phyloP scores from a whole-genome alignment of 2,797 vertebrate genomes.

The Glossophaga mutica region DNA sequence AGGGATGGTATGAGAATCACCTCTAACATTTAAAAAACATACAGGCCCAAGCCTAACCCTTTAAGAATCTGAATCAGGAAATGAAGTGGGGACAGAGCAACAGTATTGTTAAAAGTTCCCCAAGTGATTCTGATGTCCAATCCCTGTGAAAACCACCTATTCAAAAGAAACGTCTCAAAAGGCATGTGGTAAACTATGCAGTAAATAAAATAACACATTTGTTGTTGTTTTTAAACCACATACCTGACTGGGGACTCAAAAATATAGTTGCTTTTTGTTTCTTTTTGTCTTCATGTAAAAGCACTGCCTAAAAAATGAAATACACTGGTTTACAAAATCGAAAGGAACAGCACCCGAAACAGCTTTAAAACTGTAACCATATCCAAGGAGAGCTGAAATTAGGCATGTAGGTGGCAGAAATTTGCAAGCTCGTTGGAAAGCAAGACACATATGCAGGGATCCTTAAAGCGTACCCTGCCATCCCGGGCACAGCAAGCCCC shows the following conservation, averaged over 20 bases:
- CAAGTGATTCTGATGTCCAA: not conserved
- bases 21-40: not conserved
- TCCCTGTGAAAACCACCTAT: not conserved
- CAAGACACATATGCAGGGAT: not conserved
- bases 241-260: slow-evolving; percentile 92
- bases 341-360: slow-evolving; percentile 41
- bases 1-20: not conserved
- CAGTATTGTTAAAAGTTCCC: not conserved
- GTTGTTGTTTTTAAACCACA: slow-evolving; percentile 68
- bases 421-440: slow-evolving; percentile 19
- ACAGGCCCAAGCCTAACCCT: not conserved
- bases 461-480: not conserved
- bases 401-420: not conserved
- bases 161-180: slow-evolving; percentile 21
- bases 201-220: slow-evolving; percentile 53
- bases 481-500: not conserved
- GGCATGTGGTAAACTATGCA: slow-evolving; percentile 65
- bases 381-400: slow-evolving; percentile 39
- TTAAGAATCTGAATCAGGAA: not conserved
- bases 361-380: slow-evolving; percentile 40
- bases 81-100: not conserved
- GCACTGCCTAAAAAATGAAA: slow-evolving; percentile 79
- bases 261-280: slow-evolving; percentile 88
- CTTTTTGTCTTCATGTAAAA: slow-evolving; percentile 87
- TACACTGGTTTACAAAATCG: slow-evolving; percentile 64